Evolutionary conservation across 2,888 invertebrate genomes (phyloP), one percentile per base, ranked within the genome.

Genomic region (Cylindroiulus punctatus): DNA sequence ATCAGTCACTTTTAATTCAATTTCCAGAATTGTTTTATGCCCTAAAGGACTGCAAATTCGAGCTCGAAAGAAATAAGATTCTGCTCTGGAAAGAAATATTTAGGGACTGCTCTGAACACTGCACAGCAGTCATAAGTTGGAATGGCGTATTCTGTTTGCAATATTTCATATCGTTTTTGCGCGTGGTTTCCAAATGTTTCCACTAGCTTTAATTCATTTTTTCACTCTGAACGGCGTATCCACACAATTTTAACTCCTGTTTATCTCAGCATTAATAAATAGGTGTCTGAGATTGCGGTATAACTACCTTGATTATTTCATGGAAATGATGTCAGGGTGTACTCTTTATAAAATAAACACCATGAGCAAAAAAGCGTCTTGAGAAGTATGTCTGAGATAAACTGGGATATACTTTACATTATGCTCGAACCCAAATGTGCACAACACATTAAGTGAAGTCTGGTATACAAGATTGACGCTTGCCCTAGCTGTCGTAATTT

Each of bases 1-100:
- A 65, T 65, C 65, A 65, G 65, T 65, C 65, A 65, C 26, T 65
- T 65, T 65, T 65, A 65, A 65, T 65, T 65, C 65, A 65, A 65
- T 65, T 65, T 65, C 65, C 26, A 22, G 65, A 65, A 65, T n/a
- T 65, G 10, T 65, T 65, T 65, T 65, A 65, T 65, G 65, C 65
- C 65, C 22, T 22, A 22, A 65, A 65, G 65, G 22, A 22, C 65
- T 65, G 65, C 22, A 22, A 65, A 65, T 26, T 26, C 10, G 22
- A 65, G 22, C 26, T 22, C 65, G 7, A 7, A 22, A 10, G 42
- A 42, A 14, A 17, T 17, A 44, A 1, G 44, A 4, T 44, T 44
- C 44, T 44, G 22, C 26, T 65, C 22, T 26, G 5, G 22, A 7
- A 65, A 65, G 65, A 65, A 4, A 65, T 26, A 22, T 52, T n/a